Evolutionary conservation across 2,888 invertebrate genomes (phyloP), one percentile per base, ranked within the genome.

Genomic region (Lumbricus terrestris): DNA sequence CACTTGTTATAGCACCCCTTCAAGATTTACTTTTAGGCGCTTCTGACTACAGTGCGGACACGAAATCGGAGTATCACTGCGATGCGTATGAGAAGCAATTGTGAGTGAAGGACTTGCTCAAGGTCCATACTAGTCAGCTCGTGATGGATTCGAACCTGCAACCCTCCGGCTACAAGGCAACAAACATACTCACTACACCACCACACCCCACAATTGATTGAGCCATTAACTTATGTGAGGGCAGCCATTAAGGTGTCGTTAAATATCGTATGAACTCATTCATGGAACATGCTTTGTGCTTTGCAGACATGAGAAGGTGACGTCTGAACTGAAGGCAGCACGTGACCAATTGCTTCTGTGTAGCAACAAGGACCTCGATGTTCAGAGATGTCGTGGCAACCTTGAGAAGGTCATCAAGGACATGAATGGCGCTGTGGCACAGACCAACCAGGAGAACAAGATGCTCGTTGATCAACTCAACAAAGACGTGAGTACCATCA

Each of bases 381-480:
- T 85, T 23, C 85, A 85, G 35, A 85, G 8, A 11, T 85, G 37
- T 35, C 85, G 85, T 37, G 23, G 20, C 85, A 37, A 16, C 35
- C 85, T 85, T 35, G 85, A 85, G 16, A 5, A 37, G 18, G 85
- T 85, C 85, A 37, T 85, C 35, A 85, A 85, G 85, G 85, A 85
- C 18, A 85, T 37, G 85, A 85, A 85, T 15, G 2, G 35, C 1
- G 85, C 85, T 34, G 85, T 85, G n/a, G 5, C 35, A 5, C 33
- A 85, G 23, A 35, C 85, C 35, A 85, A 85, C 85, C 35, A 85
- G 37, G 85, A 85, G 85, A 85, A 85, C 18, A 85, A 85, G 37
- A 35, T 23, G 23, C 85, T 85, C 20, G 85, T 85, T 11, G 85
- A 85, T 85, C 85, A 33, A 16, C 85, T 85, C 35, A 85, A 85